Evolutionary conservation across 1,140 invertebrate genomes (phyloP), one percentile per base, ranked within the genome.

Genomic region (Leucophenga varia): DNA sequence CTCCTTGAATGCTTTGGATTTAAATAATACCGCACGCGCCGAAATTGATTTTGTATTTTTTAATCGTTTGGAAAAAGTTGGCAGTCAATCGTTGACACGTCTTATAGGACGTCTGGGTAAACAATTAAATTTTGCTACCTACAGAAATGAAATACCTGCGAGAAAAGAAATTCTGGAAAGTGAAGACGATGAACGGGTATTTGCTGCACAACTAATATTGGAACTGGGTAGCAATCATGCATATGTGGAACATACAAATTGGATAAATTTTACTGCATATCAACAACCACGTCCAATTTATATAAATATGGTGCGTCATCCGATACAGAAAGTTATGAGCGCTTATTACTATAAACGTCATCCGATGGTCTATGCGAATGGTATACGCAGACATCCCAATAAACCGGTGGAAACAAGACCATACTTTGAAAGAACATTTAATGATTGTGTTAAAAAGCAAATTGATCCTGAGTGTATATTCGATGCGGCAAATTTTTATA

Each of bases 401-500:
- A 79, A 89, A 35, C 86, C 84, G 12, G 70, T 89, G 12, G 84
- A 88, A 8, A 85, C 86, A 67, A 88, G 87, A n/a, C 80, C 83
- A 30, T 93, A 88, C 88, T 77, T 93, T 1, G 90, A 90, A 69
- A 92, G 89, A 81, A 87, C 90, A 64, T 94, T 92, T 72, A 90
- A 93, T 68, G 86, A 88, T 2, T 94, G 91, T 59, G 91, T 94
- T 9, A 73, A 87, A 43, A 83, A 83, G 37, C 86, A 54, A 0
- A 52, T 86, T 0, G 85, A 89, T 61, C 80, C 87, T 18, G 87
- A 92, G 70, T 94, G 91, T 48, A 48, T 55, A 7, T 73, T 64
- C 67, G 72, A 89, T 14, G 80, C 86, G 46, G 88, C 89, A 0
- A 46, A 49, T 84, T 87, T 60, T 80, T 86, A 8, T 81, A 87